Evolutionary conservation across 2,888 invertebrate species (phyloP), one percentile per base, ranked within the genome.

Genomic region (Melieria picta): DNA sequence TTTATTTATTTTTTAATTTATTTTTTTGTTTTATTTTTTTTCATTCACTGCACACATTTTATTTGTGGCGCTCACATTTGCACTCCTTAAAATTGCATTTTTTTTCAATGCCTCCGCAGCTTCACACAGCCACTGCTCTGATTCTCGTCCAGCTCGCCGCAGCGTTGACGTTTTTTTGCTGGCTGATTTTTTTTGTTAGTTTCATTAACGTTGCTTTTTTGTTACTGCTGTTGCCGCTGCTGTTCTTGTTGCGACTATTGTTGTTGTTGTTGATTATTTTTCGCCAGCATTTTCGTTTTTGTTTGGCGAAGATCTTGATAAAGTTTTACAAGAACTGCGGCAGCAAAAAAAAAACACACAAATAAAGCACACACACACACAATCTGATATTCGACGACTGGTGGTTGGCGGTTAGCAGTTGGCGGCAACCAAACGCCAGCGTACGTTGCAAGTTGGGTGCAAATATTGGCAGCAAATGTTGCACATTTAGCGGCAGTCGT

Each of bases 381-480:
- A 72, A 76, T 76, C 76, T 74, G 76, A 76, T 76, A 74, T 74
- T 30, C 30, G 30, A 30, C 30, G 30, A 30, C 30, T 30, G 30
- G 3, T 2, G 30, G 30, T 30, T 30, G 30, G 30, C 30, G 30
- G 30, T 30, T 30, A 2, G 30, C 30, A 30, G 30, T 30, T 30
- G 30, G 30, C 30, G 30, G 30, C 30, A 30, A 30, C 30, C 0
- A 30, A 30, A 30, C 30, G 30, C 30, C 30, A 30, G 30, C 30
- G 30, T 30, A 30, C 30, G 30, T 2, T 30, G 30, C 30, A 68
- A 72, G 62, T 68, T 67, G 72, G 76, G 76, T 74, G 76, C 74
- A 76, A 76, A 76, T 76, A 74, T 76, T 74, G 76, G 74, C 76
- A 76, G 74, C 73, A 76, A 74, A 74, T 72, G 73, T 74, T 72